Percentiles rank a stretch among this genome's conserved stretches.
Conservation (phyloP, 2,113 vertebrate genomes). For the Mirza zaza region DNA sequence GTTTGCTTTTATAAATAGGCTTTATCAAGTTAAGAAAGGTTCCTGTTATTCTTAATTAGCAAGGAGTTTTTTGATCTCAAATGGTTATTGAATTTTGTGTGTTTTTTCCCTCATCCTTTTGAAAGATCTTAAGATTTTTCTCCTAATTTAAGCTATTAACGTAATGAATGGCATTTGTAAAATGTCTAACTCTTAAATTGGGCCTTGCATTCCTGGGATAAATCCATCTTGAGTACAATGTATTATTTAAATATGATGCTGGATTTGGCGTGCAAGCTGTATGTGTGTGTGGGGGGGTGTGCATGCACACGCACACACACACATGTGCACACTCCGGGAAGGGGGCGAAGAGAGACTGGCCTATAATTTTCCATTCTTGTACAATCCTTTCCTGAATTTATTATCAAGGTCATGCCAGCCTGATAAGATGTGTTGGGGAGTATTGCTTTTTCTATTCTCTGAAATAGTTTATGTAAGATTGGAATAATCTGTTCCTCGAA, state of each 20-base stretch:
- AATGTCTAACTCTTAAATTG: not conserved
- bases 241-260: not conserved
- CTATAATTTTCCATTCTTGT: not conserved
- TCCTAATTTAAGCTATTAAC: slow-evolving; percentile 16
- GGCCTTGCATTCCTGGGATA: not conserved
- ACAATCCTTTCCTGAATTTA: not conserved
- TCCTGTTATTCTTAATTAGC: not conserved
- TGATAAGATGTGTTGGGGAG: not conserved
- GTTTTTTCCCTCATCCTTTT: slow-evolving; percentile 30
- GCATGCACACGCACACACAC: no score
- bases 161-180: not conserved
- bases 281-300: no score
- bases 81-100: not conserved
- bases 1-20: not conserved
- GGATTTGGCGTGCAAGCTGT: not conserved
- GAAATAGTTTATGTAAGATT: not conserved
- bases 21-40: slow-evolving; percentile 9
- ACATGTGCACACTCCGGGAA: not conserved
- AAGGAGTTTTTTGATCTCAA: not conserved
- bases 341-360: not conserved
- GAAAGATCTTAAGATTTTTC: slow-evolving; percentile 10
- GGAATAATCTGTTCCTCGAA: not conserved
- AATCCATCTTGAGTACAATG: not conserved
- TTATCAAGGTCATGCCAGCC: not conserved
- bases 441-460: slow-evolving; percentile 5